Conservation (phyloP, 2,113 vertebrate genomes). For the Gymnarchus niloticus region DNA sequence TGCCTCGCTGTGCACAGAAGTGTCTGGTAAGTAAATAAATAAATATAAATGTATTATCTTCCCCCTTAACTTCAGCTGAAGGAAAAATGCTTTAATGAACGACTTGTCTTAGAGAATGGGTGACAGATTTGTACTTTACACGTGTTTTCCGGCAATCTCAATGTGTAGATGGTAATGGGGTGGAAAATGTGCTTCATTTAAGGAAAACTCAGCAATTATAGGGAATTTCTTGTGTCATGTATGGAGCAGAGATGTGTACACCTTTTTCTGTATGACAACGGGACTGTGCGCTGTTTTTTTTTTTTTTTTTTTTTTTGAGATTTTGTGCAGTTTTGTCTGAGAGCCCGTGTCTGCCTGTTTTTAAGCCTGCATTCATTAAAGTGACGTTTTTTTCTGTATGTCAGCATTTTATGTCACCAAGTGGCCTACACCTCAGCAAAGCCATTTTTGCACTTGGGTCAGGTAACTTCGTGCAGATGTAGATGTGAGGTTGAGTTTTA, state of each 20-base stretch:
- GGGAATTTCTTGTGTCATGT: background rate
- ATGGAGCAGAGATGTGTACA: background rate
- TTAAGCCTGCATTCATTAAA: background rate
- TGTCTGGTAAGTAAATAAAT: too few relatives aligned
- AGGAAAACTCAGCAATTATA: background rate
- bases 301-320: background rate
- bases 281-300: background rate
- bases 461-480: background rate
- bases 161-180: conserved; percentile 8
- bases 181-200: conserved; percentile 18
- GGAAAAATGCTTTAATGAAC: background rate
- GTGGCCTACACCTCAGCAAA: too few relatives aligned
- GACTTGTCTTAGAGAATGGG: background rate
- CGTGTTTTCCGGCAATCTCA: conserved; percentile 15
- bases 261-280: background rate
- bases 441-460: background rate
- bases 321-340: background rate
- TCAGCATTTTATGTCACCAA: background rate
- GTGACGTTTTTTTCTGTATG: background rate
- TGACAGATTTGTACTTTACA: conserved; percentile 5
- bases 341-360: too few relatives aligned
- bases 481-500: background rate
- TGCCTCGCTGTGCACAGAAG: too few relatives aligned
- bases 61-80: background rate
- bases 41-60: background rate